Conservation (phyloP, 2,797 vertebrate species). For the Pangasius mekongensis region DNA sequence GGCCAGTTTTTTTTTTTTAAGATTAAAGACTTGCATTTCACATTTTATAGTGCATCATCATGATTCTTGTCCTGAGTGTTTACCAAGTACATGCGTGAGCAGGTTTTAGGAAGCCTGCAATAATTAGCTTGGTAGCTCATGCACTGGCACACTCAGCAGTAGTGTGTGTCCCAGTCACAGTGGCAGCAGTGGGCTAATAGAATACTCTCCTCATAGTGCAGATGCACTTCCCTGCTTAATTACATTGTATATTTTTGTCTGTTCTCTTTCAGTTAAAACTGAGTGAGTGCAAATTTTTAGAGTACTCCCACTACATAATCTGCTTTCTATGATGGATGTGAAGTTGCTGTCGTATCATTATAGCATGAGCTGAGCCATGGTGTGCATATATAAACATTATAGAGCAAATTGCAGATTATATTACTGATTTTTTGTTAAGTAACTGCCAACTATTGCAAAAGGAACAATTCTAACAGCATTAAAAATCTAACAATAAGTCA, state of each 20-base stretch:
- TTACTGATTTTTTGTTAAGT: background rate
- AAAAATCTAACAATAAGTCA: background rate
- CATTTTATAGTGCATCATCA: background rate
- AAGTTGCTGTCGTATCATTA: background rate
- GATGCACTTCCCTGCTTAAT: constrained; percentile 41
- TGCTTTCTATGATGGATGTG: background rate
- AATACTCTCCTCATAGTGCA: constrained; percentile 13
- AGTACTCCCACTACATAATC: background rate
- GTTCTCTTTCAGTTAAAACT: constrained; percentile 19
- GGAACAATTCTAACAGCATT: background rate
- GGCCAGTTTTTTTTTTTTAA: background rate
- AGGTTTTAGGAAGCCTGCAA: constrained; percentile 16
- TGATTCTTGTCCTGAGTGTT: background rate
- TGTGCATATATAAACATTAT: background rate
- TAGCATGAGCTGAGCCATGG: background rate
- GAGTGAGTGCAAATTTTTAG: background rate
- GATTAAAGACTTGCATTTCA: constrained; percentile 41
- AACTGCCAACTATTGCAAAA: background rate
- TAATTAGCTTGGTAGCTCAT: constrained; percentile 34
- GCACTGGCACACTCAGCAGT: constrained; percentile 13
- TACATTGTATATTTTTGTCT: constrained; percentile 19
- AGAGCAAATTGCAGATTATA: background rate
- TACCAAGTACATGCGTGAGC: background rate
- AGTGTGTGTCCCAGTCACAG: background rate
- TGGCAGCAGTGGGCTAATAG: constrained; percentile 44